Percentiles rank a stretch among this genome's conserved stretches.
Conservation (phyloP, 2,888 invertebrate genomes). For the Epirrhoe tristata region DNA sequence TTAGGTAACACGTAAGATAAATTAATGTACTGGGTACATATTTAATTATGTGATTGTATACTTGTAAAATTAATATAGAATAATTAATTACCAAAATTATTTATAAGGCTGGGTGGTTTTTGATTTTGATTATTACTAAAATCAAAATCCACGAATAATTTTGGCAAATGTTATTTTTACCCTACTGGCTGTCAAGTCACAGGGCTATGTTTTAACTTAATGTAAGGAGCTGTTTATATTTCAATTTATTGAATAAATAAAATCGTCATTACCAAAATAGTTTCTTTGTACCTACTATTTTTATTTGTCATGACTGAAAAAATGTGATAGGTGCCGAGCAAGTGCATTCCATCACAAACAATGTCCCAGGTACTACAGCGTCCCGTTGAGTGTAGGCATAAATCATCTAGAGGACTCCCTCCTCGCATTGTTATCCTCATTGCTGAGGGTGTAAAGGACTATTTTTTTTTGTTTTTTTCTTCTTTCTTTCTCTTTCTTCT, state of each 20-base stretch:
- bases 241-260: constrained; percentile 53
- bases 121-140: constrained; percentile 19
- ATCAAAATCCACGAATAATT: constrained; percentile 62
- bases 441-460: too few relatives aligned
- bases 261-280: constrained; percentile 30
- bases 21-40: constrained; percentile 30
- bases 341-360: too few relatives aligned
- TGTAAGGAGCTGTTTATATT: constrained; percentile 37
- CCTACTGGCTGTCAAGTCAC: too few relatives aligned
- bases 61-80: constrained; percentile 36
- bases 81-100: constrained; percentile 60
- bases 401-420: too few relatives aligned
- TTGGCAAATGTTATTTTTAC: constrained; percentile 54
- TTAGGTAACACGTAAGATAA: constrained; percentile 7
- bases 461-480: too few relatives aligned
- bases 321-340: too few relatives aligned
- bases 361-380: too few relatives aligned
- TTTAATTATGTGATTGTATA: constrained; percentile 36
- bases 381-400: too few relatives aligned
- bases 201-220: constrained; percentile 17
- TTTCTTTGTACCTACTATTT: not conserved
- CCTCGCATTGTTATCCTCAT: too few relatives aligned
- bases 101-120: constrained; percentile 76
- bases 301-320: too few relatives aligned
- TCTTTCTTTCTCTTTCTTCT: too few relatives aligned